Evolutionary conservation across 2,888 invertebrate genomes (phyloP).

Genomic region (Empis livida): DNA sequence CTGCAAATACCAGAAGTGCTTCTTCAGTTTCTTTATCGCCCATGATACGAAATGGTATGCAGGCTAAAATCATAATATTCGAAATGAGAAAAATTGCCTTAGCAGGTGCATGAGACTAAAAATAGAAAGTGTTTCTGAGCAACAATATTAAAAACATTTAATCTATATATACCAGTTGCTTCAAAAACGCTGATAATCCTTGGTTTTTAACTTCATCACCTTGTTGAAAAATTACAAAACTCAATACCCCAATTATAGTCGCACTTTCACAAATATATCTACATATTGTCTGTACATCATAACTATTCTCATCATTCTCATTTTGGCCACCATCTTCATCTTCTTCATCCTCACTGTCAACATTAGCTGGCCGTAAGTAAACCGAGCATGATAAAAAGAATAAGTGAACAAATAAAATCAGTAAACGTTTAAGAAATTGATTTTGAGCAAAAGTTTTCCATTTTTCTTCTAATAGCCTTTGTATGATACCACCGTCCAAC

Average conservation of each 20-base stretch:
- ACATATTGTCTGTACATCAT: conserved; percentile 36
- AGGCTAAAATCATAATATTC: conserved; percentile 76
- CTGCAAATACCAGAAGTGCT: conserved; percentile 77
- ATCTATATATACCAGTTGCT: conserved; percentile 64
- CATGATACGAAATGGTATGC: conserved; percentile 73
- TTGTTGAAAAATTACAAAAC: conserved; percentile 82
- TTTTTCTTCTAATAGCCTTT: conserved; percentile 91
- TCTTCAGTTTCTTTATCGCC: conserved; percentile 73
- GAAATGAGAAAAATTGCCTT: conserved; percentile 88
- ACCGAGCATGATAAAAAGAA: conserved; percentile 79
- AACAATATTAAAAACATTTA: neutral
- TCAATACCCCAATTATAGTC: conserved; percentile 72
- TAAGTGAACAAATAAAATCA: conserved; percentile 78
- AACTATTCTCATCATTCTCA: conserved; percentile 27
- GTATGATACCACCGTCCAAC: conserved; percentile 97
- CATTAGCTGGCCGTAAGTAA: conserved; percentile 65
- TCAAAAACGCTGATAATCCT: conserved; percentile 77
- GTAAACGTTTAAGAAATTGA: conserved; percentile 82
- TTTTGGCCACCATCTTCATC: conserved; percentile 9
- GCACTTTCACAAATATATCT: conserved; percentile 72
- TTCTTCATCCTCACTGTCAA: conserved; percentile 20
- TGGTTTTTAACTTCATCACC: conserved; percentile 92
- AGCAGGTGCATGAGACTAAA: conserved; percentile 83
- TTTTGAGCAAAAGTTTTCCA: conserved; percentile 98
- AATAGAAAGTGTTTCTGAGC: conserved; percentile 13